Evolutionary conservation across 2,888 invertebrate genomes (phyloP), one percentile per base, ranked within the genome.

Genomic region (Oligia fasciuncula): DNA sequence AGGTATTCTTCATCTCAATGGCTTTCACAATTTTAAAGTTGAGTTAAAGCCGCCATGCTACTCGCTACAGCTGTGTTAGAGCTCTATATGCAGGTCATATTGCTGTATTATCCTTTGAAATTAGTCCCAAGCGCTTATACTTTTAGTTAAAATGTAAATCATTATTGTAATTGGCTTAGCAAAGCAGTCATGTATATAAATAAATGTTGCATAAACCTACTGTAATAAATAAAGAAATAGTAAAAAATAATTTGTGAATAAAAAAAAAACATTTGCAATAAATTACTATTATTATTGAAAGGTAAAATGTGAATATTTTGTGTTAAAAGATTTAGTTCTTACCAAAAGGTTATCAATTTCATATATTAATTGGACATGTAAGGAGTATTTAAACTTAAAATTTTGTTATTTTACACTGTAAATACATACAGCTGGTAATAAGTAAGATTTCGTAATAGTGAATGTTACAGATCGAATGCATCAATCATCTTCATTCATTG

Each of bases 51-150:
- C 80, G 73, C 83, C 77, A 76, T 76, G 87, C 88, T 89, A 89
- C 89, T 83, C 69, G 76, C 65, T 69, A 72, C 77, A 77, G 74
- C 77, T 70, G 72, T 46, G 54, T 77, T 78, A 77, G 65, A 79
- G 60, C 76, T 80, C 67, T 78, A 66, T 81, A 88, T 82, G 88
- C 86, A 78, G 85, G 85, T 83, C 80, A 80, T 89, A 86, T 81
- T 83, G 78, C 78, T 87, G 86, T 85, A 84, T 84, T 84, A 88
- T 88, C 51, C 29, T 79, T 85, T 89, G 78, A 86, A 88, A 88
- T 89, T 81, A 80, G 78, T 85, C 83, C 75, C 85, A 83, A 84
- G 81, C 85, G 83, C 84, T 87, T 88, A 80, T 83, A 84, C 68
- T 77, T 84, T 87, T 85, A 85, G 70, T 83, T 79, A 76, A 65